phyloP scores from a whole-genome alignment of 2,888 invertebrate genomes.

The Cataglyphis livida region DNA sequence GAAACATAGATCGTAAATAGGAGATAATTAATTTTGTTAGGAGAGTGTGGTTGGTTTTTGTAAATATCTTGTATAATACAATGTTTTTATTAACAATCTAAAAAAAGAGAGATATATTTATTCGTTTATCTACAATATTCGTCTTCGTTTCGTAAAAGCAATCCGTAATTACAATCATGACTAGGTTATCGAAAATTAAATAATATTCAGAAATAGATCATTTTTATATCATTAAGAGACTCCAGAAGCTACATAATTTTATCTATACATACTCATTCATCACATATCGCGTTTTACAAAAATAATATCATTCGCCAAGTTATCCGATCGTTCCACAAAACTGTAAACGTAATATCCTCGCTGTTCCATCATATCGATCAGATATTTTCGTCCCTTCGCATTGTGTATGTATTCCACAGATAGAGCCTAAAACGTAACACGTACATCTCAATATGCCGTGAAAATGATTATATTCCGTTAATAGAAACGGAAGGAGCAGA shows the following conservation, averaged over 20 bases:
- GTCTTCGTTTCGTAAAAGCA: neutral
- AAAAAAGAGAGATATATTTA: neutral
- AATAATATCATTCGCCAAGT: slow-evolving; percentile 86
- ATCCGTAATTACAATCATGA: neutral
- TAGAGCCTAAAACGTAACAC: slow-evolving; percentile 78
- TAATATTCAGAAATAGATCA: neutral
- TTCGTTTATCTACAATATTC: neutral
- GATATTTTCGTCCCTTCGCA: slow-evolving; percentile 81
- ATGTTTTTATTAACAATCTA: slow-evolving; percentile 48
- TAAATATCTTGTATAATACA: slow-evolving; percentile 76
- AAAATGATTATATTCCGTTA: slow-evolving; percentile 5
- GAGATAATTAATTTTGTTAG: slow-evolving; percentile 67
- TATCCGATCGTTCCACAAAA: slow-evolving; percentile 84
- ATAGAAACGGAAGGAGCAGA: neutral
- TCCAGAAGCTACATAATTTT: neutral
- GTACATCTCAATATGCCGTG: neutral
- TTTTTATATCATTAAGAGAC: neutral
- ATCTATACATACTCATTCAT: neutral
- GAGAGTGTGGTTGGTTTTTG: slow-evolving; percentile 60
- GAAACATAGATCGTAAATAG: slow-evolving; percentile 28
- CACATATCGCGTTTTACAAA: slow-evolving; percentile 81
- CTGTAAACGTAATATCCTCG: slow-evolving; percentile 84
- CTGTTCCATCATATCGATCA: slow-evolving; percentile 83
- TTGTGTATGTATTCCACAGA: slow-evolving; percentile 86
- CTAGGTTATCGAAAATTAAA: neutral